Evolutionary conservation across 1,140 invertebrate genomes (phyloP), one percentile per base, ranked within the genome.

Genomic region (Frieseomelitta varia): DNA sequence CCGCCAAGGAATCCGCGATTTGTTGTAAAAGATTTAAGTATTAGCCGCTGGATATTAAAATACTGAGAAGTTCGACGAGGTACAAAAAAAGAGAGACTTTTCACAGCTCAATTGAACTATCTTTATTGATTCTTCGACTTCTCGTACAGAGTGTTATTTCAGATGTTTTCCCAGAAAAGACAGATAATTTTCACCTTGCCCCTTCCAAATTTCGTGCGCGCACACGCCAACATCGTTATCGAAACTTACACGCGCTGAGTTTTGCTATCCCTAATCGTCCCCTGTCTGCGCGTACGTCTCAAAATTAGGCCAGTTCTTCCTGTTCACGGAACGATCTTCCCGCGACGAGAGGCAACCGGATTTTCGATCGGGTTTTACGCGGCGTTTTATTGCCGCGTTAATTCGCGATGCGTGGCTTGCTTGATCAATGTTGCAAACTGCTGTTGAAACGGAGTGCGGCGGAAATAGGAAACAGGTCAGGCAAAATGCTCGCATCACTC

Each of bases 271-370:
- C 19, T 89, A 88, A 89, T 88, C 80, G 87, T 86, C 61, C 63
- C 79, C 72, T 63, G 47, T 24, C 24, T 10, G 47, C 24, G n/a
- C 15, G 61, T 55, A 21, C 19, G 61, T 55, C 61, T 34, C 11
- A 51, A 88, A 88, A 89, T 89, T 88, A 86, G 87, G 74, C 63
- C 72, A 74, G 51, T 74, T 85, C 27, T 65, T 34, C 47, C 19
- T 58, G 72, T 15, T 10, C 12, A 11, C 39, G 34, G 58, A 10
- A 39, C 30, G 30, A 34, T 61, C 24, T n/a, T 4, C 4, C 3
- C 24, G 21, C 58, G 65, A 61, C 58, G 65, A 61, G 74, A 58
- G 58, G 69, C 79, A 79, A 83, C 30, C 53, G 17, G 30, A 30
- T 53, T 39, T 67, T 53, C 61, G 58, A 4, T 24, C 27, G 6